Evolutionary conservation across 1,140 invertebrate genomes (phyloP).

Genomic region (Caerostris extrusa): DNA sequence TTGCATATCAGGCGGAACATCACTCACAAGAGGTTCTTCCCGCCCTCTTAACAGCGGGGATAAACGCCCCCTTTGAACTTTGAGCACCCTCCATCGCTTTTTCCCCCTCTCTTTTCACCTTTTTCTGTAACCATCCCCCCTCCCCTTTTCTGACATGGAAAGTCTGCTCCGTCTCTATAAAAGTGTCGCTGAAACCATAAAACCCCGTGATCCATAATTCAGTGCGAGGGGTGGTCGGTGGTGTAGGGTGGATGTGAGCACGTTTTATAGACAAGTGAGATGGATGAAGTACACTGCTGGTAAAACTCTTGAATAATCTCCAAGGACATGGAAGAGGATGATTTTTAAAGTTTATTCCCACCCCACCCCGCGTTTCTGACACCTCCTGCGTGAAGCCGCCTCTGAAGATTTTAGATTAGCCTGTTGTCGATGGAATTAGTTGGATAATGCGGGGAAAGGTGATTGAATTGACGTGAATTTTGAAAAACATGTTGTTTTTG

Average conservation of each 20-base stretch:
- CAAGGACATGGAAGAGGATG: background rate
- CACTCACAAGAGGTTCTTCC: background rate
- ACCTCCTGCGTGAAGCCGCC: no score
- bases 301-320: conserved; percentile 22
- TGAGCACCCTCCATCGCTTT: background rate
- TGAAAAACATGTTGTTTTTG: no score
- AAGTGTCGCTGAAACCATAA: conserved; percentile 34
- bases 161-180: background rate
- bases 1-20: background rate
- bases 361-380: no score
- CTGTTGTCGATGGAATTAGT: no score
- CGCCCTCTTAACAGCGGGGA: background rate
- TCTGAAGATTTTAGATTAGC: no score
- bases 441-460: no score
- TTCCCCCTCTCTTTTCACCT: background rate
- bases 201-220: conserved; percentile 12
- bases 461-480: no score
- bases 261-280: conserved; percentile 13
- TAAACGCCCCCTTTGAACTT: background rate
- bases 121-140: background rate
- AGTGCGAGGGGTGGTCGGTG: background rate
- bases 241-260: background rate
- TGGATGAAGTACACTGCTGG: background rate
- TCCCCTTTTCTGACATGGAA: background rate
- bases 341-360: background rate